A percentile compares a stretch with the other conserved stretches of the same genome.
phyloP scores from a whole-genome alignment of 2,797 vertebrate genomes.

The Enteromius paludinosus region DNA sequence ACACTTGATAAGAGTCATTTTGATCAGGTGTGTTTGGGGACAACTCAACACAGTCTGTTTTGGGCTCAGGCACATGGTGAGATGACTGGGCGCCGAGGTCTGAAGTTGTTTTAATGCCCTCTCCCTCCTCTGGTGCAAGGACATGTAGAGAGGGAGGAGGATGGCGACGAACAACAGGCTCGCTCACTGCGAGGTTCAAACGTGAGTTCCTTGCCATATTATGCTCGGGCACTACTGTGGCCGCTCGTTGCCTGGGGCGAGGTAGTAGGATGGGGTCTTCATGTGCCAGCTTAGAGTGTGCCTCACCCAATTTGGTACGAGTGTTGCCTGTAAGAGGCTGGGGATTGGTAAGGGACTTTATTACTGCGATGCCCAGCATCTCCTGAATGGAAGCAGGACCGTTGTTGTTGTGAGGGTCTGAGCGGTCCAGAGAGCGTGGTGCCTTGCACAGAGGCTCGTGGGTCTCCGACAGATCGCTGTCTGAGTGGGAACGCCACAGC shows the following conservation, averaged over 20 bases:
- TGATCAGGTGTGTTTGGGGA: conserved; percentile 55
- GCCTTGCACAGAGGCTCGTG: conserved; percentile 79
- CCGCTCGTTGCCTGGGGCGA: conserved; percentile 82
- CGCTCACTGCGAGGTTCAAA: conserved; percentile 56
- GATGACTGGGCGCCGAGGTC: conserved; percentile 43
- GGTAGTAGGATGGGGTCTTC: conserved; percentile 70
- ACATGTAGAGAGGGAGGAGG: conserved; percentile 70
- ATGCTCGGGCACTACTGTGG: conserved; percentile 84
- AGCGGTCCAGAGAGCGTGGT: conserved; percentile 65
- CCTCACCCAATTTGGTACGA: conserved; percentile 56
- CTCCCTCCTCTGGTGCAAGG: conserved; percentile 58
- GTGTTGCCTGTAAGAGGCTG: conserved; percentile 65
- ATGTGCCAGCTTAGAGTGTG: conserved; percentile 25
- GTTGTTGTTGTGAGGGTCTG: conserved; percentile 74
- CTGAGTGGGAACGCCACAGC: conserved; percentile 96
- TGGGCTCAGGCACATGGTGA: conserved; percentile 53
- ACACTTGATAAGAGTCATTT: conserved; percentile 70
- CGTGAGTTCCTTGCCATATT: conserved; percentile 71
- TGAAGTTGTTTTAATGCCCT: neutral
- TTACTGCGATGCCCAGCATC: conserved; percentile 82
- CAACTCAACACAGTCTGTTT: conserved; percentile 53
- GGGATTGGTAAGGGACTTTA: conserved; percentile 74
- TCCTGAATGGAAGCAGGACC: conserved; percentile 84
- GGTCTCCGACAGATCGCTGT: conserved; percentile 91
- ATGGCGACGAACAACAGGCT: conserved; percentile 62